Conservation (phyloP, 2,888 invertebrate species). For the Deroplatys truncata region DNA sequence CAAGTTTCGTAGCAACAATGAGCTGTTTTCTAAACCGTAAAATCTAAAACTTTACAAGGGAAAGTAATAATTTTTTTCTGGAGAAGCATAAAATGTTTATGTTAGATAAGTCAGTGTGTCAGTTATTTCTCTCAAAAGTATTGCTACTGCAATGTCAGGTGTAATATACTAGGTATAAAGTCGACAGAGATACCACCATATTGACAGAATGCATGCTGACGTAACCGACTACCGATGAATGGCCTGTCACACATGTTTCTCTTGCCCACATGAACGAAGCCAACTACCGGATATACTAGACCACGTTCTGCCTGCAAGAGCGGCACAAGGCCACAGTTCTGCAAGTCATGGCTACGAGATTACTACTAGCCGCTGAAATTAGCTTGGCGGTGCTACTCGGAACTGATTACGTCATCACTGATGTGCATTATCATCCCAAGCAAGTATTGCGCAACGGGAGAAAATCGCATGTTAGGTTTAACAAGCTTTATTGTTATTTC, state of each 20-base stretch:
- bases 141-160: too few relatives aligned
- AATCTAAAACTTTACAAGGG: too few relatives aligned
- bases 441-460: background rate
- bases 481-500: too few relatives aligned
- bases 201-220: background rate
- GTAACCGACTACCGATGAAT: background rate
- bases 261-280: background rate
- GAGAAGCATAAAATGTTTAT: too few relatives aligned
- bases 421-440: background rate
- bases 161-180: too few relatives aligned
- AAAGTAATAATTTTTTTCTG: too few relatives aligned
- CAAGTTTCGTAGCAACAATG: too few relatives aligned
- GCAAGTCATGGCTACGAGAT: background rate
- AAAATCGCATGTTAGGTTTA: background rate
- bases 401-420: background rate
- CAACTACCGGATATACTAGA: background rate
- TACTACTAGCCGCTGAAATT: background rate
- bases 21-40: too few relatives aligned
- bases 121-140: too few relatives aligned
- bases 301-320: background rate
- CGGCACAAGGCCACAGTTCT: background rate
- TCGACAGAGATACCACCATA: background rate
- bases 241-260: background rate
- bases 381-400: background rate
- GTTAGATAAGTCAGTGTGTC: too few relatives aligned